Evolutionary conservation across 2,888 invertebrate genomes (phyloP).

Genomic region (Caenorhabditis zanzibari): DNA sequence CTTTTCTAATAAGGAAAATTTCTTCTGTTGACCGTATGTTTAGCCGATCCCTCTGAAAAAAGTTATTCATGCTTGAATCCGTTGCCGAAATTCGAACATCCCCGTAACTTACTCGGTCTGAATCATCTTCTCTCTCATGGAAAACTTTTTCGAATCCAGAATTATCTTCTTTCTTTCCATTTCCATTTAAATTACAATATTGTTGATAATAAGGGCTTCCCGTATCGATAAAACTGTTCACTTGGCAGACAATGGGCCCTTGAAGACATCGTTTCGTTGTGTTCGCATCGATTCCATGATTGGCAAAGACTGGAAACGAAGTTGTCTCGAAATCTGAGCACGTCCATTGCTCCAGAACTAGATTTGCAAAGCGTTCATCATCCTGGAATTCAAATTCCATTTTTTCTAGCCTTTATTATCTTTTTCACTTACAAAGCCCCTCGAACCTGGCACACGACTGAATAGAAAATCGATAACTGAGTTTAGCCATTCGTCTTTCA

Average conservation of each 20-base stretch:
- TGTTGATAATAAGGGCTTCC: constrained; percentile 58
- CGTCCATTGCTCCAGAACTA: constrained; percentile 63
- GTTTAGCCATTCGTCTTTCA: constrained; percentile 57
- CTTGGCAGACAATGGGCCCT: constrained; percentile 56
- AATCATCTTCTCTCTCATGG: constrained; percentile 58
- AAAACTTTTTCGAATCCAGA: constrained; percentile 60
- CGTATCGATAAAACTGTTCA: constrained; percentile 51
- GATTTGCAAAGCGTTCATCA: constrained; percentile 44
- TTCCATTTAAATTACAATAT: constrained; percentile 25
- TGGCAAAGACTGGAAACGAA: constrained; percentile 48
- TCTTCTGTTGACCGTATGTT: too few relatives aligned
- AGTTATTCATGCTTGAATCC: too few relatives aligned
- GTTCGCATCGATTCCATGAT: constrained; percentile 42
- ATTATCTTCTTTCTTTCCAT: constrained; percentile 38
- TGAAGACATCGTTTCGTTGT: constrained; percentile 16
- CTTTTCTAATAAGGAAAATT: too few relatives aligned
- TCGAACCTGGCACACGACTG: neutral
- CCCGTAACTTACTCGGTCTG: constrained; percentile 41
- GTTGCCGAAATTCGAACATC: too few relatives aligned
- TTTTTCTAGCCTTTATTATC: neutral
- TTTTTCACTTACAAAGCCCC: constrained; percentile 28
- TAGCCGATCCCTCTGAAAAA: too few relatives aligned
- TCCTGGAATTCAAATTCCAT: constrained; percentile 25
- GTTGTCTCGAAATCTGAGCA: constrained; percentile 34
- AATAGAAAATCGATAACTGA: constrained; percentile 46